Percentiles rank a stretch among this genome's conserved stretches.
phyloP scores from a whole-genome alignment of 2,797 vertebrate genomes.

The Taeniopygia guttata region DNA sequence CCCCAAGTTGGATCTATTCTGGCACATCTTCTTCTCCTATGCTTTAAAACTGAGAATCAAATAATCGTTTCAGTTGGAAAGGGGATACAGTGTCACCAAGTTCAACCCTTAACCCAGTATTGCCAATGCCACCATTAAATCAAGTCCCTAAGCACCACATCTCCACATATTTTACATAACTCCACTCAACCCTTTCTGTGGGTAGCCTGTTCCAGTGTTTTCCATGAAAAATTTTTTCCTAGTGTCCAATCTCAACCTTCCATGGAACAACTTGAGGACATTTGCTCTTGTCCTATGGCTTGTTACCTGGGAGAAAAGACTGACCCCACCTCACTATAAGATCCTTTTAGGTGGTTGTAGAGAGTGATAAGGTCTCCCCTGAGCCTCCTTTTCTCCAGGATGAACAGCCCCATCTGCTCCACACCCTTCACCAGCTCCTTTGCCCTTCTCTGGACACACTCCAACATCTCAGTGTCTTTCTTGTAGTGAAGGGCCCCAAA shows the following conservation, averaged over 20 bases:
- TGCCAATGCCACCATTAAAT: neutral
- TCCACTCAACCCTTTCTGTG: neutral
- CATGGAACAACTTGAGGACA: neutral
- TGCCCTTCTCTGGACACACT: neutral
- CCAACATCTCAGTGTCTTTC: neutral
- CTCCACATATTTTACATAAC: neutral
- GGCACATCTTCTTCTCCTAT: neutral
- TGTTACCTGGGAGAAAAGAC: neutral
- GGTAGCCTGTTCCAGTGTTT: neutral
- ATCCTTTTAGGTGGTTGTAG: neutral
- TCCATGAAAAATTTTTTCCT: neutral
- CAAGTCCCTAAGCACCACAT: neutral
- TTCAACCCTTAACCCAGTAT: neutral
- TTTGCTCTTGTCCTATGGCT: neutral
- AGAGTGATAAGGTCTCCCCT: accelerated
- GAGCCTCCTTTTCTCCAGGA: neutral
- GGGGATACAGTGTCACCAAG: too few relatives aligned
- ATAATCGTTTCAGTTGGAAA: neutral
- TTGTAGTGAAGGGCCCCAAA: neutral
- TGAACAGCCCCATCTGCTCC: neutral
- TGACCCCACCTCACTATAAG: neutral
- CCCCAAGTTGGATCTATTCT: neutral
- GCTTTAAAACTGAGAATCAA: neutral
- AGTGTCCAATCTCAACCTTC: neutral
- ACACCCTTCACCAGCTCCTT: neutral